phyloP scores from a whole-genome alignment of 2,888 invertebrate genomes.

The Clivina fossor region DNA sequence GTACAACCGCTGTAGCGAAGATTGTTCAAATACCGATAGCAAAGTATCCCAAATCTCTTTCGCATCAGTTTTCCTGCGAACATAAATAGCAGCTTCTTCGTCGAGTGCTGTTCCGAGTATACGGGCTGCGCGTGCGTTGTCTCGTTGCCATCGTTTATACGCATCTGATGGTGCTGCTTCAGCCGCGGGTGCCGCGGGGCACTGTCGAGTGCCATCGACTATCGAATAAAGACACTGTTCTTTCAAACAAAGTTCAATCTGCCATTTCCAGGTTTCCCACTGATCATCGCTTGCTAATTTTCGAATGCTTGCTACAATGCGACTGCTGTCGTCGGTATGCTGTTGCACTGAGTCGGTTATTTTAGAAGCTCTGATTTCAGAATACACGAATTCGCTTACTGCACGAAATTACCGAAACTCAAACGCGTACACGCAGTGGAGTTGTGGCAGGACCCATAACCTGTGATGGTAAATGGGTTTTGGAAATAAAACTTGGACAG shows the following conservation, averaged over 20 bases:
- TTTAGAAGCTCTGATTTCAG: too few species aligned
- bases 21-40: constrained; percentile 39
- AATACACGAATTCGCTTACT: too few species aligned
- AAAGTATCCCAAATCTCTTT: constrained; percentile 39
- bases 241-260: constrained; percentile 39
- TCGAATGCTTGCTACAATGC: constrained; percentile 25
- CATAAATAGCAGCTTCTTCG: constrained; percentile 37
- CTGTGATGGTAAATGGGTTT: too few species aligned
- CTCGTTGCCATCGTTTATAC: constrained; percentile 37
- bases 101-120: constrained; percentile 39
- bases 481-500: too few species aligned
- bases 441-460: too few species aligned
- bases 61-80: constrained; percentile 39
- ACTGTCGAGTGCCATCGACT: constrained; percentile 35
- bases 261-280: constrained; percentile 42
- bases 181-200: constrained; percentile 32
- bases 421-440: too few species aligned
- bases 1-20: constrained; percentile 39
- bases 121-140: constrained; percentile 37
- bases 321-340: not conserved
- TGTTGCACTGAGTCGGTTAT: not conserved
- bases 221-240: constrained; percentile 38
- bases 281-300: constrained; percentile 37
- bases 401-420: too few species aligned
- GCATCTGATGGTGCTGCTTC: constrained; percentile 36